A percentile compares a stretch with the other conserved stretches of the same genome.
Evolutionary conservation across 2,888 invertebrate genomes (phyloP).

Genomic region (Strigamia crassipes): DNA sequence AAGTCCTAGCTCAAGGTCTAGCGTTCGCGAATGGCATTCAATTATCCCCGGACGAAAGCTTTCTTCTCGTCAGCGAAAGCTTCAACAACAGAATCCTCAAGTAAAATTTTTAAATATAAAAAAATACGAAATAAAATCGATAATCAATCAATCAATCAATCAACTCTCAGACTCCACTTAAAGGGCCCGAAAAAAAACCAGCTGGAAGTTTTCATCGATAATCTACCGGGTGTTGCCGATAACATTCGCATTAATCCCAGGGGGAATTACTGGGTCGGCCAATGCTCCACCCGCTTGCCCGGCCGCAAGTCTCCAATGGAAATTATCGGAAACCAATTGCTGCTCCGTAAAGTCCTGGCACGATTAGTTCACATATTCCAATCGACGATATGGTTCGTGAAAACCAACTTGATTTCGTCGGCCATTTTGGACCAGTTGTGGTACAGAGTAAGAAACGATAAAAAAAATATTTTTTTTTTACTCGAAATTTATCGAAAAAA

Average conservation of each 20-base stretch:
- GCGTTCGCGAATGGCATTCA: constrained; percentile 88
- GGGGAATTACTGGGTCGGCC: constrained; percentile 60
- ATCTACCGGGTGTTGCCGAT: constrained; percentile 62
- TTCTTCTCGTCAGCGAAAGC: constrained; percentile 77
- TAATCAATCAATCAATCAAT: background rate
- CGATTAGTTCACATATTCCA: constrained; percentile 46
- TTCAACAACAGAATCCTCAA: constrained; percentile 69
- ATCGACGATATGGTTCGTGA: background rate
- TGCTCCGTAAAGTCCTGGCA: constrained; percentile 47
- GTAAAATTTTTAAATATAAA: constrained; percentile 50
- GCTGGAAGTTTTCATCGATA: constrained; percentile 59
- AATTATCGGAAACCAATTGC: constrained; percentile 41
- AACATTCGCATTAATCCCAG: constrained; percentile 58
- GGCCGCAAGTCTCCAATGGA: background rate
- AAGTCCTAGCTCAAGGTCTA: constrained; percentile 74
- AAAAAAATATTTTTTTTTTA: background rate
- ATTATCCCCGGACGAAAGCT: constrained; percentile 79
- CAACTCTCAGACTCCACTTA: constrained; percentile 58
- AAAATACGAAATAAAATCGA: background rate
- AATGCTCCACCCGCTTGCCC: constrained; percentile 47
- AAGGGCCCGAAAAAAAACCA: constrained; percentile 58
- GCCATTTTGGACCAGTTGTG: background rate
- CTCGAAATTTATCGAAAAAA: too few species aligned
- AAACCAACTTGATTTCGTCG: background rate
- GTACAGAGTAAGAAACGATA: background rate